Evolutionary conservation across 2,888 invertebrate genomes (phyloP).

Genomic region (Ditula angustiorana): DNA sequence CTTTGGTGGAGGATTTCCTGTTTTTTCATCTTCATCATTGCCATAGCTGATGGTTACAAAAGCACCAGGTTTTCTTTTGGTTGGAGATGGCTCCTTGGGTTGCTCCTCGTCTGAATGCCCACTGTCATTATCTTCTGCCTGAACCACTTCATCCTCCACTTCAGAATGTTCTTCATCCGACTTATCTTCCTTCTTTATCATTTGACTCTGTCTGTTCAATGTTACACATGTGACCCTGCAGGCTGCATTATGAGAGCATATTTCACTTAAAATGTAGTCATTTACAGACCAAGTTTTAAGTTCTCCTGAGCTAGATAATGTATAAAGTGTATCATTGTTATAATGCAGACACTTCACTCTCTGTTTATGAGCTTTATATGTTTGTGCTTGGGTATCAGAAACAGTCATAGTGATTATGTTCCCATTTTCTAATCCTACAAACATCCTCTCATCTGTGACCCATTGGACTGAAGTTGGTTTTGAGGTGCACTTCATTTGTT

Average conservation of each 20-base stretch:
- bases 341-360: conserved; percentile 89
- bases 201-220: conserved; percentile 80
- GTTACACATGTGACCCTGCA: conserved; percentile 91
- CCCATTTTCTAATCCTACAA: conserved; percentile 91
- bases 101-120: conserved; percentile 56
- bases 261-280: conserved; percentile 74
- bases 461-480: conserved; percentile 91
- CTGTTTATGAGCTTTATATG: conserved; percentile 85
- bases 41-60: conserved; percentile 77
- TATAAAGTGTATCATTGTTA: conserved; percentile 85
- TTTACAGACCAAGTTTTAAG: conserved; percentile 89
- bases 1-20: conserved; percentile 53
- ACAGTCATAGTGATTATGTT: conserved; percentile 86
- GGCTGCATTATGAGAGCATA: conserved; percentile 86
- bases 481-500: conserved; percentile 87
- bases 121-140: conserved; percentile 50
- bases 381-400: conserved; percentile 75
- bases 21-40: conserved; percentile 55
- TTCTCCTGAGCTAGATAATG: conserved; percentile 92
- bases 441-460: conserved; percentile 86
- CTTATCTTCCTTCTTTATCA: conserved; percentile 72
- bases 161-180: conserved; percentile 45
- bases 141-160: conserved; percentile 37
- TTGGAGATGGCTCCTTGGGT: conserved; percentile 45
- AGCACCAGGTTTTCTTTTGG: conserved; percentile 71